Evolutionary conservation across 1,140 invertebrate genomes (phyloP), one percentile per base, ranked within the genome.

Genomic region (Cephus cinctus): DNA sequence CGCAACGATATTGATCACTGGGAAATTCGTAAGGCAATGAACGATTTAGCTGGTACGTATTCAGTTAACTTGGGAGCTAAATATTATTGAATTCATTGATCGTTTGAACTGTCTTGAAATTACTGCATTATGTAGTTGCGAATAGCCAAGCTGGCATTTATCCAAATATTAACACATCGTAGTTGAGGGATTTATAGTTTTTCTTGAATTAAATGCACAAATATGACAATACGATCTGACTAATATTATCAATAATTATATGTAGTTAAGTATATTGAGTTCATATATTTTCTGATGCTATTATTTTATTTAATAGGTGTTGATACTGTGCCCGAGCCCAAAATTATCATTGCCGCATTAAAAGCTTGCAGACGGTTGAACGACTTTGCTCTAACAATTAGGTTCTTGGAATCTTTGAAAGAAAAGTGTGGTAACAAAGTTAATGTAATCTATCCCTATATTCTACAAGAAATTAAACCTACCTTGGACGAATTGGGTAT

Each of bases 291-390:
- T n/a, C n/a, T n/a, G n/a, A n/a, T n/a, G n/a, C n/a, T n/a, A 34
- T 42, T 3, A 38, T 32, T 50, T 48, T 48, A 31, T 59, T 59
- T 80, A n/a, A n/a, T 86, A 76, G 90, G 88, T 60, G 88, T 91
- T 83, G 96, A 99, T 81, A 78, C 94, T 55, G 86, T 99, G 30
- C 96, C 97, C 4, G 96, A 98, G 69, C 97, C 97, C 42, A 88
- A 84, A 69, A 91, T 99, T 55, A 85, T 98, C 42, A 86, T 85
- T 63, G 91, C 96, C 47, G 93, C 88, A n/a, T 71, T 99, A 39
- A 86, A 87, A 57, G 97, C 97, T 11, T 96, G 94, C 72, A 85
- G 96, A 54, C 76, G 92, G 54, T 79, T 98, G 0, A 98, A 98
- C 72, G 97, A 99, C 69, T 95, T 88, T 76, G 87, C 96, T 0